Percentiles rank a stretch among this genome's conserved stretches.
phyloP scores from a whole-genome alignment of 2,113 vertebrate species.

The Orientallactaga bullata region DNA sequence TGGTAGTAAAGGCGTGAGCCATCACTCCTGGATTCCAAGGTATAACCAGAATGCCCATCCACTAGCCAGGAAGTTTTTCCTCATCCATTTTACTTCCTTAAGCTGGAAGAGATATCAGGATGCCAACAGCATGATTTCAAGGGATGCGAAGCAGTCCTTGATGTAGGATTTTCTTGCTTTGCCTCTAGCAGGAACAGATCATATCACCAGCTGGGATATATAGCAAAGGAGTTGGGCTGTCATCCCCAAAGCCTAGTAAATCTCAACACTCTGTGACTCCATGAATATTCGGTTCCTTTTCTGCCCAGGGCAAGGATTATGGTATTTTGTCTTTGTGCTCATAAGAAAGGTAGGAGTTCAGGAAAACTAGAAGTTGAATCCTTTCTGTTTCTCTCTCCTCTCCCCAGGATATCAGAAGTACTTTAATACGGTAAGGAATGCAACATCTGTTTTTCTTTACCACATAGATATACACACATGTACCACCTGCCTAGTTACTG shows the following conservation, averaged over 20 bases:
- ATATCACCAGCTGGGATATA: no score
- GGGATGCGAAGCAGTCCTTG: background rate
- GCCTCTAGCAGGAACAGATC: background rate
- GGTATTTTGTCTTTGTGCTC: background rate
- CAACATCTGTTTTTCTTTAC: background rate
- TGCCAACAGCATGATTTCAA: background rate
- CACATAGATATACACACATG: fast-evolving
- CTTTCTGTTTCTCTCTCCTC: background rate
- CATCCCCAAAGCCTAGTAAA: background rate
- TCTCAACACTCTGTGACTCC: no score
- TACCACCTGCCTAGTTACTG: background rate
- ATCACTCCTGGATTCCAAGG: no score
- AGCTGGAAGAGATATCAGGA: background rate
- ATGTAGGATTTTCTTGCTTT: background rate
- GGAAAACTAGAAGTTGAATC: background rate
- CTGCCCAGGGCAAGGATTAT: background rate
- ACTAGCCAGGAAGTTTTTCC: background rate
- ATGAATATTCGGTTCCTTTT: background rate
- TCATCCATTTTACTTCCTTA: background rate
- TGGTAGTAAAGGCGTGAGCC: no score
- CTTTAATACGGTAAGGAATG: slow-evolving; percentile 74
- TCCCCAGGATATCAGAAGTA: slow-evolving; percentile 78
- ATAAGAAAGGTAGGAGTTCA: background rate
- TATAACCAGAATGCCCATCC: no score
- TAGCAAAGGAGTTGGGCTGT: background rate